phyloP scores from a whole-genome alignment of 2,888 invertebrate genomes.

The Cinara cedri region DNA sequence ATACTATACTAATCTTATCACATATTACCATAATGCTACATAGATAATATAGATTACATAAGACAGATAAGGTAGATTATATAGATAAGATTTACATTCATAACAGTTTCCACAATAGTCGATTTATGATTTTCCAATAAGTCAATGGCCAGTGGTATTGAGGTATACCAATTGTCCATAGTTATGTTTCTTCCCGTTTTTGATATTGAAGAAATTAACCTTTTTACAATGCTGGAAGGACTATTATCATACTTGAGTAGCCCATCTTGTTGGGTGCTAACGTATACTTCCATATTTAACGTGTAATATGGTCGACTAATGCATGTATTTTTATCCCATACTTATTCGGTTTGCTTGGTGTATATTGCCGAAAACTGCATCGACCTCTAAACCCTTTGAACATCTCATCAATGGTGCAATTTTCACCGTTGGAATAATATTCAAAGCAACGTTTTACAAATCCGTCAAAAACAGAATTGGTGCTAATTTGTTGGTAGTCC shows the following conservation, averaged over 20 bases:
- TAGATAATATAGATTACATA: no score
- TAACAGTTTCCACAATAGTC: no score
- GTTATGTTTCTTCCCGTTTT: conserved; percentile 11
- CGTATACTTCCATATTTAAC: conserved; percentile 21
- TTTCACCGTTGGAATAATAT: neutral
- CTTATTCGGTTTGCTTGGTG: conserved; percentile 28
- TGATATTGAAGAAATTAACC: neutral
- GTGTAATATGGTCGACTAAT: conserved; percentile 15
- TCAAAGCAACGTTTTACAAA: conserved; percentile 5
- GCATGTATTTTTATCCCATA: conserved; percentile 21
- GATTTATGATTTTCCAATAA: no score
- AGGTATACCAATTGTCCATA: neutral
- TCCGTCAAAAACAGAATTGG: neutral
- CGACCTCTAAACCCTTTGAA: conserved; percentile 7
- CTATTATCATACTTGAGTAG: conserved; percentile 5
- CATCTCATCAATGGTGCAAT: conserved; percentile 14
- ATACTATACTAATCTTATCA: no score
- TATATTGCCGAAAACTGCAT: conserved; percentile 16
- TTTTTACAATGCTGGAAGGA: conserved; percentile 19
- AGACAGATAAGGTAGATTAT: no score
- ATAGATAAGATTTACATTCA: no score
- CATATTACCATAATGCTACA: no score
- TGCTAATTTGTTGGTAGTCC: conserved; percentile 1
- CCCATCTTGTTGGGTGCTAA: neutral
- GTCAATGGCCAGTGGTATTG: neutral